These are phyloP conservation scores for Diadema setosum DNA, from an alignment of 35 echinoderm and acorn worm species.

Conservation along the genomic window DNA sequence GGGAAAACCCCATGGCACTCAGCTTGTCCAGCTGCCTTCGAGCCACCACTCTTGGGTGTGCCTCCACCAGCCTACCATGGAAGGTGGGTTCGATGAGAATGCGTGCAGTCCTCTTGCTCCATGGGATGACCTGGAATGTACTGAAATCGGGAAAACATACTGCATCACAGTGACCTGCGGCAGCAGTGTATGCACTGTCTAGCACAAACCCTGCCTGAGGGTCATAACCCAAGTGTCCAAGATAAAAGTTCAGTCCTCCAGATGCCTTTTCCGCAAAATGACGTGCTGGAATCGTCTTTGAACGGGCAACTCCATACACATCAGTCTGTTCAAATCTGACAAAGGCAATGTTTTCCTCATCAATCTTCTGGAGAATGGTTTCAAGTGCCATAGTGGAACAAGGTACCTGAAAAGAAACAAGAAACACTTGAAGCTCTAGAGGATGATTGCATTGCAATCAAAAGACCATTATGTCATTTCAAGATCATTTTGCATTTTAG, in stretches of 20 bases:
- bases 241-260: slow-evolving; percentile 32
- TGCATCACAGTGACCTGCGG: slow-evolving; percentile 16
- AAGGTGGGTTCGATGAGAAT: slow-evolving; percentile 22
- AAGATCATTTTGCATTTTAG: no score
- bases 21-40: slow-evolving; percentile 37
- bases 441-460: no score
- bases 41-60: slow-evolving; percentile 42
- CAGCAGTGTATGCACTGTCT: neutral
- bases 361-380: slow-evolving; percentile 18
- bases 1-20: slow-evolving; percentile 50
- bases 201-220: neutral
- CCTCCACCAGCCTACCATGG: slow-evolving; percentile 15
- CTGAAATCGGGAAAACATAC: slow-evolving; percentile 55
- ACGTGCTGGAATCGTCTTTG: slow-evolving; percentile 39
- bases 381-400: slow-evolving; percentile 15
- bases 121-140: slow-evolving; percentile 55
- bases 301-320: slow-evolving; percentile 38
- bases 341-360: slow-evolving; percentile 31
- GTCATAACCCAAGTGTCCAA: slow-evolving; percentile 1
- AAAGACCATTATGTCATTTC: no score
- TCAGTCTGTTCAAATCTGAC: slow-evolving; percentile 71
- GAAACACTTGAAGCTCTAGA: neutral
- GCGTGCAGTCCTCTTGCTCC: slow-evolving; percentile 46
- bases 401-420: neutral
- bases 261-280: slow-evolving; percentile 63